A percentile compares a stretch with the other conserved stretches of the same genome.
Conservation (phyloP, 2,113 vertebrate genomes). For the Microtus pennsylvanicus region DNA sequence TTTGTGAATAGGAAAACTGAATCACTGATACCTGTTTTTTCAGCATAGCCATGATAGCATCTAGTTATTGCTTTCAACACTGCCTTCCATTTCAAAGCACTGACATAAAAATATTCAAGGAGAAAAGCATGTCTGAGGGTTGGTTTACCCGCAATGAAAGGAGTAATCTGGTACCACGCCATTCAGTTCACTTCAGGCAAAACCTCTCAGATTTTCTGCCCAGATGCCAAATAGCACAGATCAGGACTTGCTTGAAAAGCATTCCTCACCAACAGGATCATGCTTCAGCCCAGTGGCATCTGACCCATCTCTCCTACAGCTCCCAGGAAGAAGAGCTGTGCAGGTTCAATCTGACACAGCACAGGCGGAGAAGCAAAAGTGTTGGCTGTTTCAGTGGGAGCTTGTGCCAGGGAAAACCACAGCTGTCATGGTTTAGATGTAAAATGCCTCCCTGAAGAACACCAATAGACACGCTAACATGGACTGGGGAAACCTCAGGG, state of each 20-base stretch:
- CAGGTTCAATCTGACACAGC: rapidly evolving
- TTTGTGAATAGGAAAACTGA: conserved; percentile 52
- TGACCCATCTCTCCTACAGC: neutral
- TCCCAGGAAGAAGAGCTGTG: neutral
- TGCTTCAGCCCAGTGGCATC: neutral
- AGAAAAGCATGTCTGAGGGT: neutral
- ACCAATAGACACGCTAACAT: neutral
- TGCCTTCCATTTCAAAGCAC: neutral
- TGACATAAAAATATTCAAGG: neutral
- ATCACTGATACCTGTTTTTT: neutral
- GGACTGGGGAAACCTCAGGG: neutral
- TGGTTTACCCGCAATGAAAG: neutral
- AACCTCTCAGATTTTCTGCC: neutral
- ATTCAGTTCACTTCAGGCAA: neutral
- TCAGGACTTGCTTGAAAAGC: conserved; percentile 26
- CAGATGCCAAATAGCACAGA: conserved; percentile 43
- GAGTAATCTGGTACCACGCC: neutral
- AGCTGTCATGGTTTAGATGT: neutral
- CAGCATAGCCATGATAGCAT: neutral
- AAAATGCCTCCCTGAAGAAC: neutral
- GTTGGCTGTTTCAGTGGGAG: neutral
- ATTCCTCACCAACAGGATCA: neutral
- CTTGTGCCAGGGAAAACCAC: neutral
- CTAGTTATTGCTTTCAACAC: conserved; percentile 17
- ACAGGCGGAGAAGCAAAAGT: neutral